Percentiles rank a stretch among this genome's conserved stretches.
Conservation (phyloP, 1,140 invertebrate genomes). For the Drosophila bipectinata region DNA sequence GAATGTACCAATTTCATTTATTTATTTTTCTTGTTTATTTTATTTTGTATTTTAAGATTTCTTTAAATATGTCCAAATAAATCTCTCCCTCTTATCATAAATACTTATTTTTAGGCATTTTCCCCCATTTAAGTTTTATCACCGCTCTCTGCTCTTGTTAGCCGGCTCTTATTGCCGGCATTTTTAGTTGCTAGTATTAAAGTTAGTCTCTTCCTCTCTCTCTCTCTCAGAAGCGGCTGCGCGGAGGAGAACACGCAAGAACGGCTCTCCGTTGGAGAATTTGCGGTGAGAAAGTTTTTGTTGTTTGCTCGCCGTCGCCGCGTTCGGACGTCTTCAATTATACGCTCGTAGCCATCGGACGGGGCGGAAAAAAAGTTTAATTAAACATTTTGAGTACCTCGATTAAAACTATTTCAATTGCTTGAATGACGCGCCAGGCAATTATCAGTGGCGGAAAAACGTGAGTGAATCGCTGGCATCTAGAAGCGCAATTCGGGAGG, state of each 20-base stretch:
- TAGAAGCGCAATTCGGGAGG: conserved; percentile 13
- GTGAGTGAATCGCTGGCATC: conserved; percentile 21
- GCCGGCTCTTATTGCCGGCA: conserved; percentile 27
- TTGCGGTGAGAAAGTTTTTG: conserved; percentile 51
- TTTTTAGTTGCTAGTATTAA: background rate
- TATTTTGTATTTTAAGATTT: no score
- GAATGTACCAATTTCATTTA: no score
- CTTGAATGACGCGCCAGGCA: conserved; percentile 32
- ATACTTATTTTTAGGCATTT: conserved; percentile 16
- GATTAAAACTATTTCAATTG: conserved; percentile 35
- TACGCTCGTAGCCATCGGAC: conserved; percentile 7
- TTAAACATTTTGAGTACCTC: conserved; percentile 57
- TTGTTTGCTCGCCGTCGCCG: conserved; percentile 29
- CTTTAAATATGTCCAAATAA: background rate
- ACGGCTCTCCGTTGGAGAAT: conserved; percentile 27
- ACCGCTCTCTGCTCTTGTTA: conserved; percentile 3
- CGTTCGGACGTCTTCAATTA: conserved; percentile 19
- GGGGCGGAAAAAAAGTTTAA: conserved; percentile 52
- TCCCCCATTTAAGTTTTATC: conserved; percentile 4
- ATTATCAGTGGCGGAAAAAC: conserved; percentile 29
- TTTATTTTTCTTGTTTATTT: no score
- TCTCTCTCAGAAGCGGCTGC: background rate
- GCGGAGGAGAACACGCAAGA: background rate
- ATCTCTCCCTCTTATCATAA: background rate
- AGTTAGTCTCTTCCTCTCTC: background rate